Base-by-base conservation (phyloP, 2,797 vertebrate species). In the Hyperoplus immaculatus region DNA sequence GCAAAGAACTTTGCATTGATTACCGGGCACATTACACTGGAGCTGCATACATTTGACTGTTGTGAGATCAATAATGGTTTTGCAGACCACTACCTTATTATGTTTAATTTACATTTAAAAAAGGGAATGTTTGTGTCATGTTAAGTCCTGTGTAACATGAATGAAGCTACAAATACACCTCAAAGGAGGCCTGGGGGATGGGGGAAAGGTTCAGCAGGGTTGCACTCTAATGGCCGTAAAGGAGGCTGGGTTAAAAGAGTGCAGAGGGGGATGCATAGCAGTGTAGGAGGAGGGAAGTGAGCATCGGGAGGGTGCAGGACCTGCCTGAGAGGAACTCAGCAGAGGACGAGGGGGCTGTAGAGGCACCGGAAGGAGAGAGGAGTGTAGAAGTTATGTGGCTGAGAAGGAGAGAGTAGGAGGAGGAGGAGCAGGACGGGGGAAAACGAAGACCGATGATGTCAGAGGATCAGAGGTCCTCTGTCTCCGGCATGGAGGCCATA, bases 381-480 rank as follows among this genome's bases (percentile, higher is more conserved):
- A 93, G 93, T 86, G 69, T 72, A 81, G 86, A 77, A 79, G 81
- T 82, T 74, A 69, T 77, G 86, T 58, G 79, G 81, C 78, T 78
- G 78, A 86, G 81, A 80, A 73, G 55, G 69, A 58, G 72, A 83
- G 89, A 88, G 91, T 80, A 91, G 43, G 90, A 56, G 68, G 56
- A 51, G 53, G 72, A 66, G 78, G 59, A 29, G 29, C 29, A 29
- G 29, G 29, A 29, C 29, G 3, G 29, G 29, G 29, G 29, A 29
- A 29, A 29, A 29, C 3, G 62, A 72, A 82, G 84, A 88, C 86
- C 80, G 69, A 66, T 43, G 81, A 73, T 79, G 72, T 81, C 84
- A 85, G 90, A 90, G 93, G 92, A 92, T 96, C 97, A 98, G 92
- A 97, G 97, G 95, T 97, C 97, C 94, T 97, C 96, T 56, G 96